Percentiles rank a stretch among this genome's conserved stretches.
phyloP scores from a whole-genome alignment of 2,797 vertebrate species.

The Silurus lanzhouensis region DNA sequence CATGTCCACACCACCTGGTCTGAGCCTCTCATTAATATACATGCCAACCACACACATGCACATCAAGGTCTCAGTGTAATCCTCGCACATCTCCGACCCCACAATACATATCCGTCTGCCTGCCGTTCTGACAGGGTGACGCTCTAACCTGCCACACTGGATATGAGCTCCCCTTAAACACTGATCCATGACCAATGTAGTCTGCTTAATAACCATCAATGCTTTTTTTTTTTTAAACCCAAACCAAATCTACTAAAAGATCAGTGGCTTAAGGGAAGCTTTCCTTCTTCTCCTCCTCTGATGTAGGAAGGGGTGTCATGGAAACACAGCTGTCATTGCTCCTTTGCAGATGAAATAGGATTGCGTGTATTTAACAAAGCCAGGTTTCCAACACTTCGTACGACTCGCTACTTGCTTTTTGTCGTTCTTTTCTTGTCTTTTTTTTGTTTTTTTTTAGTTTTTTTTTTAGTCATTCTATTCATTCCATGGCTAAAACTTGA shows the following conservation, averaged over 20 bases:
- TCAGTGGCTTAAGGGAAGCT: constrained; percentile 32
- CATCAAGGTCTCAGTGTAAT: neutral
- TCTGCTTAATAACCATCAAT: constrained; percentile 5
- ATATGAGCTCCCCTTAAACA: constrained; percentile 32
- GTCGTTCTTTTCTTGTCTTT: neutral
- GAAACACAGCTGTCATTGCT: constrained; percentile 62
- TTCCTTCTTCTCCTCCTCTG: neutral
- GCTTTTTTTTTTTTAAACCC: neutral
- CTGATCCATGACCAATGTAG: constrained; percentile 45
- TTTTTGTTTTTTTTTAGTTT: constrained; percentile 57
- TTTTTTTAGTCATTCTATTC: constrained; percentile 56
- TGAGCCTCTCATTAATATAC: constrained; percentile 11
- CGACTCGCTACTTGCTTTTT: constrained; percentile 24
- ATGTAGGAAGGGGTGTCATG: constrained; percentile 33
- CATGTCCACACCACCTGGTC: constrained; percentile 6
- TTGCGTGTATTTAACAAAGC: constrained; percentile 41
- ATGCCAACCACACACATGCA: neutral
- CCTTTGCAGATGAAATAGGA: constrained; percentile 61
- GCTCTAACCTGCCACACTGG: constrained; percentile 45
- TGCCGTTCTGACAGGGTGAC: constrained; percentile 42
- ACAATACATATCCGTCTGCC: constrained; percentile 8
- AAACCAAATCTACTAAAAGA: constrained; percentile 28
- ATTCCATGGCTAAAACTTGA: constrained; percentile 67
- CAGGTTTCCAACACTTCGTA: constrained; percentile 42
- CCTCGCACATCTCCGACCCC: neutral